Evolutionary conservation across 2,113 vertebrate species (phyloP), one percentile per base, ranked within the genome.

Genomic region (Microcebus griseorufus): DNA sequence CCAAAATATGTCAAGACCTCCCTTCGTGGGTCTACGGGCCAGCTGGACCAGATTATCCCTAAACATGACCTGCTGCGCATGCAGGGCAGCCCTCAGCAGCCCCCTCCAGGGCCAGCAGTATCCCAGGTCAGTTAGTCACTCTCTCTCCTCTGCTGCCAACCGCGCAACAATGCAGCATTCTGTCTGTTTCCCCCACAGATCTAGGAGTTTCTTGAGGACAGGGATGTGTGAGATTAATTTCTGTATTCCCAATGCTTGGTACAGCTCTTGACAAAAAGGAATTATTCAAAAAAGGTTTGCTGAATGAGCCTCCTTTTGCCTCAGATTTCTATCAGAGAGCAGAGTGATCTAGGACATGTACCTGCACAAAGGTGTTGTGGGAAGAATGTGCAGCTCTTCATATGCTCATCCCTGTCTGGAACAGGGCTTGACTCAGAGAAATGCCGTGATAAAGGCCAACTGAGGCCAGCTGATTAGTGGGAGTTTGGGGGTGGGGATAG

Each of bases 111-210:
- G 65, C 67, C 67, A 27, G 67, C 18, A 5, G 51, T 18, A 12
- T 2, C 72, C 48, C 14, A 22, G 85, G 29, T 16, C 8, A 6
- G 64, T 11, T 0, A 10, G 32, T 58, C 3, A 37, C 53, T 22
- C 55, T 34, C 75, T 37, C 14, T 25, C 32, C 45, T 65, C 48
- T 7, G 4, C 22, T 32, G 62, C 29, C 70, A 13, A 17, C 27
- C 5, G 9, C 5, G 4, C 1, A 1, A 37, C 22, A 3, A 13
- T 3, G 25, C 1, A 7, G 64, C 75, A 13, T 5, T 7, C 53
- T 23, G 34, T 58, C 34, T 32, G 37, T 53, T 9, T 92, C 42
- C 32, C 53, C 55, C 7, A 48, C 7, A 23, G 2, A 11, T 5
- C 34, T 37, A 13, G 3, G 79, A 13, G 37, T 27, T 39, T 45